Percentiles rank a stretch among this genome's conserved stretches.
phyloP scores from a whole-genome alignment of 2,888 invertebrate genomes.

The Rhabditoides inermis region DNA sequence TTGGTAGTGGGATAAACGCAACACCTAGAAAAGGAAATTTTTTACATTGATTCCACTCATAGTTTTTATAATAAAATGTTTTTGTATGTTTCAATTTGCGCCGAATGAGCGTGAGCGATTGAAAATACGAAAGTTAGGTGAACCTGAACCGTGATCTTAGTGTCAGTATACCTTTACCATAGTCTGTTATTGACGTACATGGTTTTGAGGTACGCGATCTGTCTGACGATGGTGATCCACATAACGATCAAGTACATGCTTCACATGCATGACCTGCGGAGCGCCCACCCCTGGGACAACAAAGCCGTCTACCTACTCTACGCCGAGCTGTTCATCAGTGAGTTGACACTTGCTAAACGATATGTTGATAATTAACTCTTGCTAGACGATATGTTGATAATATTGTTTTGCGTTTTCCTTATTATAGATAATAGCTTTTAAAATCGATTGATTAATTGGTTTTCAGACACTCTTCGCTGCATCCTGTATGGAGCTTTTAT shows the following conservation, averaged over 20 bases:
- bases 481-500: slow-evolving; percentile 82
- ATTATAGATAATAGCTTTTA: not conserved
- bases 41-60: too few relatives aligned
- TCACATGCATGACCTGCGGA: slow-evolving; percentile 83
- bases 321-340: slow-evolving; percentile 86
- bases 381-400: not conserved
- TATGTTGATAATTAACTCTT: too few relatives aligned
- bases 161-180: too few relatives aligned
- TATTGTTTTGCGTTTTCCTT: not conserved
- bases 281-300: slow-evolving; percentile 82
- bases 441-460: not conserved
- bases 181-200: too few relatives aligned
- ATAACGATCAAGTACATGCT: slow-evolving; percentile 82
- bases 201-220: slow-evolving; percentile 73
- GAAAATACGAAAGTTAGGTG: too few relatives aligned
- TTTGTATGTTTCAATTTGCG: too few relatives aligned
- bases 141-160: too few relatives aligned
- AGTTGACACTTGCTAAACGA: slow-evolving; percentile 35
- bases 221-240: slow-evolving; percentile 69
- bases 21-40: too few relatives aligned
- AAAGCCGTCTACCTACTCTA: slow-evolving; percentile 94
- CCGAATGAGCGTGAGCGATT: too few relatives aligned
- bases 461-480: slow-evolving; percentile 63
- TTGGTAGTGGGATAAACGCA: too few relatives aligned
- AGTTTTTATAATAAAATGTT: too few relatives aligned